Conservation (phyloP, 2,797 vertebrate species). For the Enteromius unitaeniatus region DNA sequence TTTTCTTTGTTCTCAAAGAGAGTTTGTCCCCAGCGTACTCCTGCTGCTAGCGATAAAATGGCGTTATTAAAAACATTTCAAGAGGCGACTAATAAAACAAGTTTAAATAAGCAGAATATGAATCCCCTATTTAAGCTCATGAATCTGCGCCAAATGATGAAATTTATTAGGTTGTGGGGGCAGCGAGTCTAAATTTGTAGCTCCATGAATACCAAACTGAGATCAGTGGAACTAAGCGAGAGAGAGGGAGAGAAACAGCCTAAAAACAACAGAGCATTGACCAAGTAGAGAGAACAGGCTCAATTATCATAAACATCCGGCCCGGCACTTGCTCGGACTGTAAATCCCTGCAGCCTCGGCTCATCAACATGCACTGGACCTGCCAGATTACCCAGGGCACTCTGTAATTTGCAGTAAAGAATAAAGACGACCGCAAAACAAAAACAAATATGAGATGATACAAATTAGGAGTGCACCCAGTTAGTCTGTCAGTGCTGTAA, state of each 20-base stretch:
- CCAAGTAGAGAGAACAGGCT: constrained; percentile 72
- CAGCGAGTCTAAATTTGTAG: constrained; percentile 25
- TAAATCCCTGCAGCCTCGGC: constrained; percentile 64
- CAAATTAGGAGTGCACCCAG: constrained; percentile 78
- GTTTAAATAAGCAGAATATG: constrained; percentile 43
- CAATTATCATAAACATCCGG: constrained; percentile 81
- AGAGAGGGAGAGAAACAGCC: constrained; percentile 31
- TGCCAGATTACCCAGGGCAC: constrained; percentile 76
- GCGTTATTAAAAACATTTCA: constrained; percentile 31
- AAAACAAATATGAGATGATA: constrained; percentile 82
- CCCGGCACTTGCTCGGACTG: constrained; percentile 71
- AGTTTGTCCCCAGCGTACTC: constrained; percentile 6
- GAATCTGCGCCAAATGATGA: constrained; percentile 23
- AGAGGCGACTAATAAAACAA: constrained; percentile 32
- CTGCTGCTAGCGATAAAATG: constrained; percentile 6
- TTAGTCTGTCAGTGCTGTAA: constrained; percentile 78
- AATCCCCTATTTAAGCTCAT: constrained; percentile 32
- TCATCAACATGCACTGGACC: constrained; percentile 77
- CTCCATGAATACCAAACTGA: constrained; percentile 35
- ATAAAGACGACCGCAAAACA: constrained; percentile 82
- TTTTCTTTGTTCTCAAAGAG: constrained; percentile 20
- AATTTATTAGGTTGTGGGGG: constrained; percentile 45
- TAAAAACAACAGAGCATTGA: constrained; percentile 69
- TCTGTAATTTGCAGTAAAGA: constrained; percentile 83
- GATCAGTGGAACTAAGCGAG: constrained; percentile 46